Evolutionary conservation across 2,888 invertebrate genomes (phyloP), one percentile per base, ranked within the genome.

Genomic region (Chrysolina oricalcia): DNA sequence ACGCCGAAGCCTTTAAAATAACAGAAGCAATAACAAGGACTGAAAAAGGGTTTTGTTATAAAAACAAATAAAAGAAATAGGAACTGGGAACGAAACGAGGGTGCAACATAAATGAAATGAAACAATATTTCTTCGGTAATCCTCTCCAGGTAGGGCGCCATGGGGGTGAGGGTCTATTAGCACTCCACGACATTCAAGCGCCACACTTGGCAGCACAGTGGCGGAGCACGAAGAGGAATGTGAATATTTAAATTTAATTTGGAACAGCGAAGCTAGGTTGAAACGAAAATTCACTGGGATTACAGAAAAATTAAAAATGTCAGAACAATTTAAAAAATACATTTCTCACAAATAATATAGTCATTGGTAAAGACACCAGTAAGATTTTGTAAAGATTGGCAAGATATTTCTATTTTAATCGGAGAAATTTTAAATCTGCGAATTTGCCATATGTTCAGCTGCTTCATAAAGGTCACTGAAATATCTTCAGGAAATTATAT

Each of bases 71-170:
- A 75, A 79, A 78, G 71, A 76, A 78, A 76, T 43, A 74, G 75
- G 53, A 73, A 77, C 68, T 59, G 68, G 53, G 71, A 73, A 76
- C 67, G 72, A 75, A 67, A 68, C 69, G 71, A 73, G 79, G 78
- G 76, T 76, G 80, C 74, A 73, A 80, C 81, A 81, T 78, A 81
- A 83, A 83, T 80, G 81, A 83, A 83, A 83, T 80, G 82, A 81
- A 81, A 82, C 83, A 81, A 84, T 84, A 83, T 83, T 83, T 84
- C 83, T 83, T 76, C 77, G 80, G 81, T 83, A 83, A 83, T 82
- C 83, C 81, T 78, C 77, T 72, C 71, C 81, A 81, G 81, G 81
- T 81, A 81, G 79, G 76, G 79, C 77, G 77, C 77, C 72, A 76
- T 72, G 79, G 79, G 83, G 80, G 81, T 75, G 78, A 79, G 69